Percentiles rank a stretch among this genome's conserved stretches.
These are phyloP conservation scores for Zoanthus sociatus DNA, from an alignment of 92 coral and sea anemone species.

Conservation along the genomic window DNA sequence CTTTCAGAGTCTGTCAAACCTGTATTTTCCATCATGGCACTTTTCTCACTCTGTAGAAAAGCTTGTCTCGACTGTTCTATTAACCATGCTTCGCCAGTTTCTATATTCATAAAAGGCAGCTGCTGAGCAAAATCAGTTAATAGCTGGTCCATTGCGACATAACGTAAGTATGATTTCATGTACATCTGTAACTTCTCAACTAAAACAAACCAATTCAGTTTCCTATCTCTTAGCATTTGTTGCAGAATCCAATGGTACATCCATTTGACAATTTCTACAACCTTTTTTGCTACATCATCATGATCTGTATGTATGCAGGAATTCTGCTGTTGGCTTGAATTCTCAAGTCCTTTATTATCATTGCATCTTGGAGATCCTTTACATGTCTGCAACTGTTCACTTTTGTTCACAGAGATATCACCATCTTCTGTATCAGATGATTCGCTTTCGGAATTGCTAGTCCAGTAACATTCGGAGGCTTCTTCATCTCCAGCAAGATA, in stretches of 20 bases:
- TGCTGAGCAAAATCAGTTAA: conserved; percentile 44
- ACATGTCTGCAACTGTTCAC: conserved; percentile 29
- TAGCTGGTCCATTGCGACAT: conserved; percentile 31
- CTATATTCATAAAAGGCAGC: conserved; percentile 48
- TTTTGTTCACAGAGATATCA: conserved; percentile 23
- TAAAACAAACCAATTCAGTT: conserved; percentile 58
- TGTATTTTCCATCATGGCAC: conserved; percentile 32
- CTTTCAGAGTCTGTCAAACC: conserved; percentile 52
- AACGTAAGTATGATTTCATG: conserved; percentile 27
- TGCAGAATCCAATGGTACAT: conserved; percentile 45
- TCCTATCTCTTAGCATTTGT: conserved; percentile 38
- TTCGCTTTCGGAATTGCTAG: conserved; percentile 46
- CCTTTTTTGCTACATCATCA: conserved; percentile 10
- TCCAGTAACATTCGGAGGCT: conserved; percentile 47
- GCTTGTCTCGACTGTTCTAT: conserved; percentile 51
- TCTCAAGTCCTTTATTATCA: not conserved
- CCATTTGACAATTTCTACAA: conserved; percentile 9
- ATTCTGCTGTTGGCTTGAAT: conserved; percentile 26
- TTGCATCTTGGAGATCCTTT: conserved; percentile 29
- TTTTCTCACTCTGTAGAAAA: conserved; percentile 32
- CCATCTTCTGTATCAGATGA: conserved; percentile 39
- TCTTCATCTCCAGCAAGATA: conserved; percentile 30
- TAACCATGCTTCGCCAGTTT: conserved; percentile 32
- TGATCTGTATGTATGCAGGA: not conserved
- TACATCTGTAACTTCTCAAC: conserved; percentile 43